Conservation (phyloP, 2,888 invertebrate species). For the Erannis defoliaria region DNA sequence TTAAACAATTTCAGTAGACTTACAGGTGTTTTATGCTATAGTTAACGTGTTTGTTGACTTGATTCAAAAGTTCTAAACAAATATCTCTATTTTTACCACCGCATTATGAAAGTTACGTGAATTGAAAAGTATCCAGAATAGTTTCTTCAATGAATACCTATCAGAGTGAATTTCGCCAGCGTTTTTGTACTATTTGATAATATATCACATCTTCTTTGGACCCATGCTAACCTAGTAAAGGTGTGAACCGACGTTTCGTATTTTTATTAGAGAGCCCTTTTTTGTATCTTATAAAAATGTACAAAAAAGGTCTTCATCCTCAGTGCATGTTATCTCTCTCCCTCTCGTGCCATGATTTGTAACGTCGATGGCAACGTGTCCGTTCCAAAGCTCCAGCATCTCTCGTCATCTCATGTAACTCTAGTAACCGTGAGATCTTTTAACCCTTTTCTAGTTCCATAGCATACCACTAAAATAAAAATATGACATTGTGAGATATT, state of each 20-base stretch:
- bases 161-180: too few species aligned
- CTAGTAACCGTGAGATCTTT: slow-evolving; percentile 55
- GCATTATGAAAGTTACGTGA: not conserved
- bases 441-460: slow-evolving; percentile 26
- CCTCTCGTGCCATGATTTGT: not conserved
- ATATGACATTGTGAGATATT: not conserved
- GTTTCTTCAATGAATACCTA: too few species aligned
- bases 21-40: not conserved
- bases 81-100: not conserved
- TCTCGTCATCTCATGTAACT: slow-evolving; percentile 43
- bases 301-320: not conserved
- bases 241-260: slow-evolving; percentile 50
- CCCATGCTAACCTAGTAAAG: slow-evolving; percentile 49
- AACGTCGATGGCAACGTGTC: not conserved
- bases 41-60: not conserved
- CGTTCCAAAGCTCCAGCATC: slow-evolving; percentile 20
- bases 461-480: not conserved
- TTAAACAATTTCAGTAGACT: slow-evolving; percentile 15
- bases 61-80: not conserved
- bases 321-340: not conserved
- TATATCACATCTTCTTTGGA: slow-evolving; percentile 8
- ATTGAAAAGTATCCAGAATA: too few species aligned
- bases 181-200: not conserved
- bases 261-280: not conserved
- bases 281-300: not conserved